Percentiles rank a stretch among this genome's conserved stretches.
phyloP scores from a whole-genome alignment of 2,888 invertebrate species.

The Epiblema foenella region DNA sequence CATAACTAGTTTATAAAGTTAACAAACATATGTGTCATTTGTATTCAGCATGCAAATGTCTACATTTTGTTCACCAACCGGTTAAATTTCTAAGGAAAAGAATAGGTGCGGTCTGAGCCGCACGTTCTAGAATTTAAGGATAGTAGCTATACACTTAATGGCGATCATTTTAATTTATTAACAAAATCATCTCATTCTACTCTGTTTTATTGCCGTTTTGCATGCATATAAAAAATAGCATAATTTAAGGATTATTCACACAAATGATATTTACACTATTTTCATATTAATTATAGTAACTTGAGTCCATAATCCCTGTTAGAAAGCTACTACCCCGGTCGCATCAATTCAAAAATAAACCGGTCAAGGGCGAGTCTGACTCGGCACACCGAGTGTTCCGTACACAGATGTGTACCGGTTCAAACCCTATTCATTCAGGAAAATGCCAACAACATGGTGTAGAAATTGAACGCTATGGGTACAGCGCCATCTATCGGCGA shows the following conservation, averaged over 20 bases:
- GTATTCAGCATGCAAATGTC: slow-evolving; percentile 35
- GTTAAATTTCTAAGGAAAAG: slow-evolving; percentile 20
- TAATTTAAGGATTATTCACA: not conserved
- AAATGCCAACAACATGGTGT: too few species aligned
- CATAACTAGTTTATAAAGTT: not conserved
- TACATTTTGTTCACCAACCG: slow-evolving; percentile 35
- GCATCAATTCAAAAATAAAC: not conserved
- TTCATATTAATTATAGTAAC: too few species aligned
- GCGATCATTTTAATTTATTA: slow-evolving; percentile 14
- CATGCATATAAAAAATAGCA: slow-evolving; percentile 15
- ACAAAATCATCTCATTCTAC: slow-evolving; percentile 10
- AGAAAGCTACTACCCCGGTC: not conserved
- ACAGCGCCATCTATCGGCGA: too few species aligned
- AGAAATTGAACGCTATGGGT: too few species aligned
- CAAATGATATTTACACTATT: not conserved
- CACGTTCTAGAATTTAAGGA: slow-evolving; percentile 26
- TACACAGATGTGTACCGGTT: too few species aligned
- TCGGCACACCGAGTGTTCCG: too few species aligned
- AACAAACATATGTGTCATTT: slow-evolving; percentile 17
- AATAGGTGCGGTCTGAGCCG: slow-evolving; percentile 16
- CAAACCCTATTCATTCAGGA: too few species aligned
- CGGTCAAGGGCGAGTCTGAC: too few species aligned
- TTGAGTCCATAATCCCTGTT: not conserved
- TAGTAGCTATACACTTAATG: slow-evolving; percentile 10
- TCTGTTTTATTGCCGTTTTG: slow-evolving; percentile 20